Evolutionary conservation across 2,113 vertebrate species (phyloP).

Genomic region (Bettongia penicillata): DNA sequence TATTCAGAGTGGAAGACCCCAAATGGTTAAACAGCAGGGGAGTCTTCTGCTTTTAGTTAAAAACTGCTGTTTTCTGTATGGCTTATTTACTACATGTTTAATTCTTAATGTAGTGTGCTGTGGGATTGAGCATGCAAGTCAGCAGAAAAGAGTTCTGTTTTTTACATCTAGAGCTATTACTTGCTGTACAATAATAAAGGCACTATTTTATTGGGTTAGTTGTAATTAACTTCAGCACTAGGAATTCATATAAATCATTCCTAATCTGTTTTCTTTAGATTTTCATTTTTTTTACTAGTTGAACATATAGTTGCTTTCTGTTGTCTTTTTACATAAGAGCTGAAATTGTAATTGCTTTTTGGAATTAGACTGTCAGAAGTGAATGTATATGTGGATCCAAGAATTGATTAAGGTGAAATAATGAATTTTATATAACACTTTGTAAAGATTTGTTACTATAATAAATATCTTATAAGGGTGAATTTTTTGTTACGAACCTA

Average conservation of each 20-base stretch:
- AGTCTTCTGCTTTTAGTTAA: conserved; percentile 86
- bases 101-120: conserved; percentile 85
- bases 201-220: conserved; percentile 89
- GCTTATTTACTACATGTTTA: conserved; percentile 87
- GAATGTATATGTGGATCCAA: conserved; percentile 79
- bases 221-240: conserved; percentile 90
- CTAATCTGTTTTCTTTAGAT: conserved; percentile 87
- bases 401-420: conserved; percentile 83
- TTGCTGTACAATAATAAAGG: conserved; percentile 87
- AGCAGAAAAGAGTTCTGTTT: conserved; percentile 83
- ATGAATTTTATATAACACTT: conserved; percentile 84
- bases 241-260: conserved; percentile 87
- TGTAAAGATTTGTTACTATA: conserved; percentile 79
- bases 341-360: conserved; percentile 83
- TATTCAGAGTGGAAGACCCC: conserved; percentile 74
- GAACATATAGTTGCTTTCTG: conserved; percentile 82
- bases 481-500: conserved; percentile 64
- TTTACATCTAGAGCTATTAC: conserved; percentile 84
- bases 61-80: conserved; percentile 83
- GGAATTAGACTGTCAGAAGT: conserved; percentile 82
- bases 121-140: conserved; percentile 84
- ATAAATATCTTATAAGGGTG: conserved; percentile 74
- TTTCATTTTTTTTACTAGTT: conserved; percentile 84
- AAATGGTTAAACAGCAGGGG: conserved; percentile 84
- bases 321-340: conserved; percentile 79